Evolutionary conservation across 2,113 vertebrate species (phyloP).

Genomic region (Corythornis vintsioides): DNA sequence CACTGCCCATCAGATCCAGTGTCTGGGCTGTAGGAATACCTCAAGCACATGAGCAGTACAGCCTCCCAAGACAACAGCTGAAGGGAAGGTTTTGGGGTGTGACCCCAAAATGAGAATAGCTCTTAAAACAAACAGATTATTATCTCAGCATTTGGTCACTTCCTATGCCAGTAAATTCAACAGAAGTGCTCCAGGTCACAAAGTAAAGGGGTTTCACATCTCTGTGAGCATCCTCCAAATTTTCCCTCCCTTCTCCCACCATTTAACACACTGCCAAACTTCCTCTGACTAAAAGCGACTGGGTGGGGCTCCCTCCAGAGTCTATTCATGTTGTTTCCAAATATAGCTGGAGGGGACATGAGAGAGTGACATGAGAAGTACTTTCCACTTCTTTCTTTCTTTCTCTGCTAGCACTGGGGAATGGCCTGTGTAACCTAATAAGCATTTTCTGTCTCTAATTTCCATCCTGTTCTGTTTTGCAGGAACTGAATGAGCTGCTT

Average conservation of each 20-base stretch:
- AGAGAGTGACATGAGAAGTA: not conserved
- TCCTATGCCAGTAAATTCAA: not conserved
- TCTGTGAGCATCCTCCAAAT: not conserved
- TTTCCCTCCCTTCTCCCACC: not conserved
- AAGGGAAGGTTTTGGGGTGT: not conserved
- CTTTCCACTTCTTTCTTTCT: not conserved
- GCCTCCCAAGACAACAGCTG: not conserved
- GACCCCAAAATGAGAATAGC: not conserved
- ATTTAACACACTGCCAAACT: not conserved
- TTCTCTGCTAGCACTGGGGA: not conserved
- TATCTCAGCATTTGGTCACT: accelerated
- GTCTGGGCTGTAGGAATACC: accelerated
- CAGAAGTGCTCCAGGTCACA: not conserved
- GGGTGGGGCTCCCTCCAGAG: not conserved
- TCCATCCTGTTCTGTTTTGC: not conserved
- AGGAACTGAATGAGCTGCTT: not conserved
- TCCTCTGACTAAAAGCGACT: not conserved
- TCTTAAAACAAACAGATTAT: not conserved
- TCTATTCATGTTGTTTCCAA: not conserved
- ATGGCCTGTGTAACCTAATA: not conserved
- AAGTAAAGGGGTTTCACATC: not conserved
- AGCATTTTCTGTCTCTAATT: conserved; percentile 16
- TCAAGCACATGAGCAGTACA: accelerated
- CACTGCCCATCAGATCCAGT: not conserved
- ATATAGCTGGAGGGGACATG: conserved; percentile 4